phyloP scores from a whole-genome alignment of 2,888 invertebrate genomes.

The Spilarctia lutea region DNA sequence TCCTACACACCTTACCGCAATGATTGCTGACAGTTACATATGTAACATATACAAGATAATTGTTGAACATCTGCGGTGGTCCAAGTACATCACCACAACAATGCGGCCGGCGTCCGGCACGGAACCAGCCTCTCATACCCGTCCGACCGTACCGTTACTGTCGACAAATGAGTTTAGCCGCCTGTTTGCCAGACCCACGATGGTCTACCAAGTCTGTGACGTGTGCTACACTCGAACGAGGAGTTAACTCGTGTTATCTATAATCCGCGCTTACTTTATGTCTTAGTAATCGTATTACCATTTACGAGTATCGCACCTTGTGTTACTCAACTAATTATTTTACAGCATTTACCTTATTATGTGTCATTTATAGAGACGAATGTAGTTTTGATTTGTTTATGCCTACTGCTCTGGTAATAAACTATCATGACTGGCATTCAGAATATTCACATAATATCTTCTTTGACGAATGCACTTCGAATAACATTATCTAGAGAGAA shows the following conservation, averaged over 20 bases:
- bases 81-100: background rate
- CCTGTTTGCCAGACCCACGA: background rate
- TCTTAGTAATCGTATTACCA: background rate
- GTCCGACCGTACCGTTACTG: conserved; percentile 7
- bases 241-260: background rate
- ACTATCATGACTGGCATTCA: background rate
- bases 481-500: background rate
- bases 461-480: background rate
- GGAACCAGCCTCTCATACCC: background rate
- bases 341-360: background rate
- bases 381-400: background rate
- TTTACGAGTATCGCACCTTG: too few species aligned
- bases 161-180: conserved; percentile 12
- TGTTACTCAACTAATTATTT: background rate
- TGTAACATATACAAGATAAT: too few species aligned
- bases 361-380: too few species aligned
- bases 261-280: background rate
- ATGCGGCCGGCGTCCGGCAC: background rate
- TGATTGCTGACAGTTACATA: too few species aligned
- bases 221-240: background rate
- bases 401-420: background rate
- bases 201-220: too few species aligned
- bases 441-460: background rate
- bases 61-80: background rate
- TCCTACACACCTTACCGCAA: too few species aligned